Evolutionary conservation across 2,888 invertebrate genomes (phyloP), one percentile per base, ranked within the genome.

Genomic region (Meiosimyza platycephala): DNA sequence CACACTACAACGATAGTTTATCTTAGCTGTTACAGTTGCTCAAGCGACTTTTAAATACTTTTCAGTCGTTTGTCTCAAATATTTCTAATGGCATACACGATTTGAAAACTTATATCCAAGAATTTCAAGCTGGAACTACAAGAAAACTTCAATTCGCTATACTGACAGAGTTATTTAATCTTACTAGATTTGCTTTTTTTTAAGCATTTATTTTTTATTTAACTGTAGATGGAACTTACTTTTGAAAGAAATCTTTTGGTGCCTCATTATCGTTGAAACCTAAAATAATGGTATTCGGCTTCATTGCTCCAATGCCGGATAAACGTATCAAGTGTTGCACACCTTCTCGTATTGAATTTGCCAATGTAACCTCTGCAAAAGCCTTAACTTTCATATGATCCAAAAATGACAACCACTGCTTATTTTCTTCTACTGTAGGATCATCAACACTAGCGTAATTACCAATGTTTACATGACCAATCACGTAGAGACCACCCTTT

Each of bases 271-370:
- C 98, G 77, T 96, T 92, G 89, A 98, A 99, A 18, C 99, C 99
- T 62, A 99, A 89, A 51, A 99, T 91, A 73, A 99, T 95, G 0
- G 99, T 99, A 85, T 99, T 99, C 0, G 99, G 98, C 86, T 99
- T 99, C 99, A 99, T 99, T 15, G 99, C 99, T 1, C 99, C 99
- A 84, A 99, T 92, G 4, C 99, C 99, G 0, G 97, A 93, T 74
- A 98, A 88, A 48, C 98, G 90, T 65, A 96, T 92, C 76, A 99
- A 89, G 88, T 99, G 98, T 74, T 95, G 95, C 59, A 98, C 91
- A 3, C 99, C 99, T 79, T 94, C 93, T 0, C 98, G 90, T 0
- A 99, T 93, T 0, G 93, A 92, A 72, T 90, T 89, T 0, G 97
- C 94, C 12, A 98, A 89, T 0, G 98, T 98, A 11, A 99, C 88